phyloP scores from a whole-genome alignment of 2,113 vertebrate genomes.

The Lates calcarifer region DNA sequence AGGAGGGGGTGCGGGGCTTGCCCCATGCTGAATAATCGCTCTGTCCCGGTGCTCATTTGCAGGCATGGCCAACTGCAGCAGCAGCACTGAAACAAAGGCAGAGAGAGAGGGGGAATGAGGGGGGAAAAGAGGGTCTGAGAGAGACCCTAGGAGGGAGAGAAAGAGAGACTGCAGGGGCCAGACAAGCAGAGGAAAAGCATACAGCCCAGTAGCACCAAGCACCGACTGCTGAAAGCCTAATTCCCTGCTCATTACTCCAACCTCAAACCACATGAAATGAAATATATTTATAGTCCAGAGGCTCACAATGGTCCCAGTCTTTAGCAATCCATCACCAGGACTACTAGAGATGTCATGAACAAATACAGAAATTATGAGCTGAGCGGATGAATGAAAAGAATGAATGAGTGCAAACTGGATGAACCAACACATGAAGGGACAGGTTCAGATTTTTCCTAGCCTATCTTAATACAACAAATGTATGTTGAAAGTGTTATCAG shows the following conservation, averaged over 20 bases:
- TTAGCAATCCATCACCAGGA: slow-evolving; percentile 1
- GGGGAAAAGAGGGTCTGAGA: slow-evolving; percentile 7
- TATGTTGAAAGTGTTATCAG: too few relatives aligned
- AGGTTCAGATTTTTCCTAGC: too few relatives aligned
- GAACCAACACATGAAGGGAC: not conserved
- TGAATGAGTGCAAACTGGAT: not conserved
- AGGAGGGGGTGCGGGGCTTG: slow-evolving; percentile 43
- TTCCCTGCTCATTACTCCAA: slow-evolving; percentile 43
- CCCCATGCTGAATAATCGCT: slow-evolving; percentile 75
- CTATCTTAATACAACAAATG: too few relatives aligned
- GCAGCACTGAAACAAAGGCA: slow-evolving; percentile 71
- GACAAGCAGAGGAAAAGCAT: slow-evolving; percentile 15
- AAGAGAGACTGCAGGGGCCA: slow-evolving; percentile 42
- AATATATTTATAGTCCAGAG: slow-evolving; percentile 37
- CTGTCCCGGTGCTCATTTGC: slow-evolving; percentile 79
- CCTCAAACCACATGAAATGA: slow-evolving; percentile 62
- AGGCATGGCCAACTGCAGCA: slow-evolving; percentile 74
- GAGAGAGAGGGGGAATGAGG: slow-evolving; percentile 12
- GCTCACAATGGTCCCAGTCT: slow-evolving; percentile 23
- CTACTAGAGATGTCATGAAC: slow-evolving; percentile 37
- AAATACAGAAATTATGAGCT: slow-evolving; percentile 31
- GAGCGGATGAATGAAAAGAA: not conserved
- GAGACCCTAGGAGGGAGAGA: not conserved
- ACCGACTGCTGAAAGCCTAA: slow-evolving; percentile 34
- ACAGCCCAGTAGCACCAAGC: slow-evolving; percentile 13